Conservation (phyloP, 2,888 invertebrate species). For the Pterobdella sp. region DNA sequence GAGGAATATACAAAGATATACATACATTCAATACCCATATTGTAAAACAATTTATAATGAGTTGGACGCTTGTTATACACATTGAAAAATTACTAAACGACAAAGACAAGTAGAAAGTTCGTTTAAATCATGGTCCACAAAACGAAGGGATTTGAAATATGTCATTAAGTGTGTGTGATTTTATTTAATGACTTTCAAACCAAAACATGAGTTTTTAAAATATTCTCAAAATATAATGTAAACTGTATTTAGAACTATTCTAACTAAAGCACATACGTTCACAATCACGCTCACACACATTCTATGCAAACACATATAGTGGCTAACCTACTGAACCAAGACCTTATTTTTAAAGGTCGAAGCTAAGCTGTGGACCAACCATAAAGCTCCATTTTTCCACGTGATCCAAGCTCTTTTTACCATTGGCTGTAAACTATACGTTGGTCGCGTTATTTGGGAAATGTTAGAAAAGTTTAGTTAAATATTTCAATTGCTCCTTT, state of each 20-base stretch:
- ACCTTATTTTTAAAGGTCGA: conserved; percentile 9
- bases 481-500: not conserved
- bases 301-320: not conserved
- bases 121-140: no score
- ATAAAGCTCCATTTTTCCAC: not conserved
- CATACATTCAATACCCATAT: no score
- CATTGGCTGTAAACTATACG: not conserved
- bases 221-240: not conserved
- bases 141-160: not conserved
- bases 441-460: conserved; percentile 10
- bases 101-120: no score
- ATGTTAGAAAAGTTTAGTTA: conserved; percentile 11
- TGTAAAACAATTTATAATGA: no score
- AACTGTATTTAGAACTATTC: no score
- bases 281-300: not conserved
- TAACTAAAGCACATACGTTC: no score
- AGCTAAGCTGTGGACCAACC: not conserved
- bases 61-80: not conserved
- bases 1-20: no score
- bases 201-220: not conserved
- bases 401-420: not conserved
- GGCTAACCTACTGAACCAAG: conserved; percentile 14
- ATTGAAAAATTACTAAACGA: no score
- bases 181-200: not conserved
- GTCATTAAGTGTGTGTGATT: not conserved